Evolutionary conservation across 2,113 vertebrate genomes (phyloP).

Genomic region (Ptyas mucosa): DNA sequence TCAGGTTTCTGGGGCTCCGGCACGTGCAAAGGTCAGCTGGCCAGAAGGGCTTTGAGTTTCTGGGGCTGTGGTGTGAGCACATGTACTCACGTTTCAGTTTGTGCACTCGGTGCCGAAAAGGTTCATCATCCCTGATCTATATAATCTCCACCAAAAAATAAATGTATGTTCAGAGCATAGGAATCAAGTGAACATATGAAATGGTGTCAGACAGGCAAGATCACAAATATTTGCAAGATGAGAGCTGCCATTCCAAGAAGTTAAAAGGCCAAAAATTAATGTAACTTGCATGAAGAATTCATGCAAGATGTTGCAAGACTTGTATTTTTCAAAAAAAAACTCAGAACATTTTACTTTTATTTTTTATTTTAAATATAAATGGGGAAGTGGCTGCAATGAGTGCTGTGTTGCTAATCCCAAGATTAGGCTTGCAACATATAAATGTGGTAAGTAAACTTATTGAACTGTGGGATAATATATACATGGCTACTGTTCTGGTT

Average conservation of each 20-base stretch:
- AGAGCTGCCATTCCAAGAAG: background rate
- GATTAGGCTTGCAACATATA: background rate
- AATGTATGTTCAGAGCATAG: background rate
- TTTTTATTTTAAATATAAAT: background rate
- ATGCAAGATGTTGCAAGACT: background rate
- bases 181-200: background rate
- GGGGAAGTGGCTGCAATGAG: background rate
- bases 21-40: too few relatives aligned
- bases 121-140: background rate
- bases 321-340: background rate
- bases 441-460: background rate
- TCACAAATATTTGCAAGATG: background rate
- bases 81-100: too few relatives aligned
- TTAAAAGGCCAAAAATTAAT: background rate
- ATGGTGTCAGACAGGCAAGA: background rate
- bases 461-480: background rate
- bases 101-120: too few relatives aligned
- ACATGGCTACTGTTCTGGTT: background rate
- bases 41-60: too few relatives aligned
- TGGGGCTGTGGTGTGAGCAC: too few relatives aligned
- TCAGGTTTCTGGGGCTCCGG: too few relatives aligned
- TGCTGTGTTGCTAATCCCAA: background rate
- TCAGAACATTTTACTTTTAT: background rate
- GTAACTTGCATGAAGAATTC: background rate
- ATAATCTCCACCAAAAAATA: background rate